phyloP scores from a whole-genome alignment of 2,888 invertebrate species.

The Conus canariensis region DNA sequence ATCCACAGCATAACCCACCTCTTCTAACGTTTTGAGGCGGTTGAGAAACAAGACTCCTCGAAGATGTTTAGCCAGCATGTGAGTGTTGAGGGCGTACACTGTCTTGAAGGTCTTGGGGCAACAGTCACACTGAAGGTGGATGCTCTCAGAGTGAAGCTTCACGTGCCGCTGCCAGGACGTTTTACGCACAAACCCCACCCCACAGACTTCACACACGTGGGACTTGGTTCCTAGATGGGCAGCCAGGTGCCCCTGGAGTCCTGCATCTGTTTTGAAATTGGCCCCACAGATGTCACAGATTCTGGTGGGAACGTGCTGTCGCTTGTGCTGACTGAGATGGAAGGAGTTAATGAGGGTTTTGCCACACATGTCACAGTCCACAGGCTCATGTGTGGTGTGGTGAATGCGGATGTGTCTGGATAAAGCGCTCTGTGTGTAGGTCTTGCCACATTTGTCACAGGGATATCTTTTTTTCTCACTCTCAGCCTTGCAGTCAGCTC shows the following conservation, averaged over 20 bases:
- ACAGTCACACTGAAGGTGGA: conserved; percentile 3
- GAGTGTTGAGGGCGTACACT: conserved; percentile 13
- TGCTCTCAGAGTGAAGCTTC: not conserved
- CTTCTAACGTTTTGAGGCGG: conserved; percentile 30
- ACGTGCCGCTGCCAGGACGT: conserved; percentile 26
- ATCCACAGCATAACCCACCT: conserved; percentile 23
- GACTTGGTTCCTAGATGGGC: conserved; percentile 31
- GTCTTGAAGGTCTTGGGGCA: conserved; percentile 31
- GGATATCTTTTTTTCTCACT: conserved; percentile 14
- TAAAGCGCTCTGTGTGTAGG: not conserved
- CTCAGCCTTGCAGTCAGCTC: not conserved
- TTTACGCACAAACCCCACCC: conserved; percentile 29
- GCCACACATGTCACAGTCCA: not conserved
- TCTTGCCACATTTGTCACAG: conserved; percentile 27
- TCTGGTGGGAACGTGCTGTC: not conserved
- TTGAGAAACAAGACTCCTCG: conserved; percentile 27
- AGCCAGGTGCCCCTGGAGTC: not conserved
- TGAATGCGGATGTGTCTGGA: conserved; percentile 4
- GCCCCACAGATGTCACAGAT: conserved; percentile 31
- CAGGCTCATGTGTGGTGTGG: conserved; percentile 17
- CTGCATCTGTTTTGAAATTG: conserved; percentile 12
- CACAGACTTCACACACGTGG: conserved; percentile 30
- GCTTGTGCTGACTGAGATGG: conserved; percentile 1
- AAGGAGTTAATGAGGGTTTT: conserved; percentile 1
- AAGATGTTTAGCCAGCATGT: conserved; percentile 17